Evolutionary conservation across 2,888 invertebrate species (phyloP), one percentile per base, ranked within the genome.

Genomic region (Cosmopolites sordidus): DNA sequence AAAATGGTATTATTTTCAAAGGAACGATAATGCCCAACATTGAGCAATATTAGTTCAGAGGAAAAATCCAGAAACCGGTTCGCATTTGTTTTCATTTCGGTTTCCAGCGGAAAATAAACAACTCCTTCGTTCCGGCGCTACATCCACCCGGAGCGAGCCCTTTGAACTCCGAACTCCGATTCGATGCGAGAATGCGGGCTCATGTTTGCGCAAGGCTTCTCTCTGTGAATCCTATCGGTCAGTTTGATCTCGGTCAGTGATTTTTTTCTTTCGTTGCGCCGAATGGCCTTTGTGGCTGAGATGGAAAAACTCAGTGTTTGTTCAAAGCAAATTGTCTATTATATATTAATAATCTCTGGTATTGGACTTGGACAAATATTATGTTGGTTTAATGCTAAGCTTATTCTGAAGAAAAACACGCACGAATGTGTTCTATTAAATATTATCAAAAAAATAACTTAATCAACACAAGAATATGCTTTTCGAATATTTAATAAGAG

Each of bases 181-280:
- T 22, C 22, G 22, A 8, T 5, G 22, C 22, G 22, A 22, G 22
- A 22, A 22, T 22, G 22, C 22, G 22, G 22, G 22, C 8, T 8
- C 22, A 22, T 22, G 22, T 22, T 22, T 22, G 22, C 22, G 22
- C 22, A 22, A 22, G 22, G 4, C 22, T 22, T 8, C 22, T 22
- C 22, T 22, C 22, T 22, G 22, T 33, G 33, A 33, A 33, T 33
- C 33, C n/a, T 33, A 33, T 33, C 33, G 33, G 33, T 33, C 33
- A 12, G 33, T 33, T 33, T 33, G 33, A 33, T 33, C 33, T 33
- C 33, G 33, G 22, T 22, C 22, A 22, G 22, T 8, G 22, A 8
- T 6, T 33, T 5, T 33, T 33, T 33, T 33, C n/a, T 12, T 33
- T 11, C 33, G 3, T 22, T 22, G 22, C 22, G 22, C 22, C 22